Conservation (phyloP, 2,113 vertebrate genomes). For the Pachypanchax playfairii region DNA sequence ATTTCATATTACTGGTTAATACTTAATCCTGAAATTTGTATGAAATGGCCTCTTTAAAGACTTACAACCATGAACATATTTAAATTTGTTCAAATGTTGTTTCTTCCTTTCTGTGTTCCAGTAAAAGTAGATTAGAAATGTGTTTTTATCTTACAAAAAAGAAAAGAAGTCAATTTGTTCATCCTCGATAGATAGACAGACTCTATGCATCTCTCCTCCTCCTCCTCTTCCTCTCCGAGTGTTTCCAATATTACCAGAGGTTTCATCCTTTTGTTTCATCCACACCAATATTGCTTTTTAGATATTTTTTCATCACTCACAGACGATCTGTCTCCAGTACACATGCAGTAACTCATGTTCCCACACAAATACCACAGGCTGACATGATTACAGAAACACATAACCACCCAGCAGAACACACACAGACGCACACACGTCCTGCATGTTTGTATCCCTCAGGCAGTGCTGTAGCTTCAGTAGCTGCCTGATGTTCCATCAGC, state of each 20-base stretch:
- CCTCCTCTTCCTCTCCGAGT: conserved; percentile 27
- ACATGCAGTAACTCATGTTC: conserved; percentile 21
- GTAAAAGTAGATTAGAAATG: conserved; percentile 5
- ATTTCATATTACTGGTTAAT: too few species aligned
- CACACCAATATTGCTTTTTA: conserved; percentile 42
- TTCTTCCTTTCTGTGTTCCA: conserved; percentile 3
- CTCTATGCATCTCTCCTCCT: conserved; percentile 19
- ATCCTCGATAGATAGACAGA: conserved; percentile 23
- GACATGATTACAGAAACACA: conserved; percentile 51
- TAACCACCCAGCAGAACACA: conserved; percentile 14
- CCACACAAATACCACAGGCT: conserved; percentile 23
- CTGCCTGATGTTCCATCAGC: conserved; percentile 71
- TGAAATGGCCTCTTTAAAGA: too few species aligned
- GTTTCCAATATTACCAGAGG: conserved; percentile 51
- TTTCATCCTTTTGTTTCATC: conserved; percentile 60
- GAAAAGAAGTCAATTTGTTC: conserved; percentile 7
- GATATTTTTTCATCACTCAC: conserved; percentile 32
- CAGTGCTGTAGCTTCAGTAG: conserved; percentile 49
- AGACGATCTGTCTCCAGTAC: conserved; percentile 52
- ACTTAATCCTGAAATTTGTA: too few species aligned
- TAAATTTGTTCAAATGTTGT: neutral
- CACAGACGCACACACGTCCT: conserved; percentile 1
- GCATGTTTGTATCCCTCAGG: conserved; percentile 57
- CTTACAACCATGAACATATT: too few species aligned
- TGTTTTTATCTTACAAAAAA: conserved; percentile 20